phyloP scores from a whole-genome alignment of 2,797 vertebrate species.

The Schizopygopsis pylzovi region DNA sequence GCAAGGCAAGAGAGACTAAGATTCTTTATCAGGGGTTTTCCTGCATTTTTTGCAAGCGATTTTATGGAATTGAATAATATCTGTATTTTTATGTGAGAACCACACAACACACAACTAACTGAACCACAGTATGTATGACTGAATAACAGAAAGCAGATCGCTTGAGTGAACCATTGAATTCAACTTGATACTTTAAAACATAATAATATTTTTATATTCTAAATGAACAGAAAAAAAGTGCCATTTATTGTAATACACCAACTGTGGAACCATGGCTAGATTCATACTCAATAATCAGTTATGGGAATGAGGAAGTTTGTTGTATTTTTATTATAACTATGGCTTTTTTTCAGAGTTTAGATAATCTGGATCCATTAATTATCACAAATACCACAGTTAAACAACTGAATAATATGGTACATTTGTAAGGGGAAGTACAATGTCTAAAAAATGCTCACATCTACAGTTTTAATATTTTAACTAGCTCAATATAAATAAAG shows the following conservation, averaged over 20 bases:
- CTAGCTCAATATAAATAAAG: neutral
- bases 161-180: neutral
- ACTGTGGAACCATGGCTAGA: neutral
- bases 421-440: neutral
- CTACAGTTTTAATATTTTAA: neutral
- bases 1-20: conserved; percentile 14
- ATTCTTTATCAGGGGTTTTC: conserved; percentile 18
- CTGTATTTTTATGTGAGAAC: conserved; percentile 2
- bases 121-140: neutral
- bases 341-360: neutral
- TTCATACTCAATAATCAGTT: neutral
- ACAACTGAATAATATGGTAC: neutral
- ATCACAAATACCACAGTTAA: neutral
- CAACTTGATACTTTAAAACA: neutral
- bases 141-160: neutral
- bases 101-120: neutral
- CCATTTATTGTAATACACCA: neutral
- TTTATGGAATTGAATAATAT: neutral
- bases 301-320: neutral
- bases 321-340: neutral
- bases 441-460: neutral
- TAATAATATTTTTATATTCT: no score
- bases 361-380: neutral
- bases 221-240: neutral
- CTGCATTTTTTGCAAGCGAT: conserved; percentile 13